A percentile compares a stretch with the other conserved stretches of the same genome.
Conservation (phyloP, 2,113 vertebrate species). For the Periophthalmus modestus region DNA sequence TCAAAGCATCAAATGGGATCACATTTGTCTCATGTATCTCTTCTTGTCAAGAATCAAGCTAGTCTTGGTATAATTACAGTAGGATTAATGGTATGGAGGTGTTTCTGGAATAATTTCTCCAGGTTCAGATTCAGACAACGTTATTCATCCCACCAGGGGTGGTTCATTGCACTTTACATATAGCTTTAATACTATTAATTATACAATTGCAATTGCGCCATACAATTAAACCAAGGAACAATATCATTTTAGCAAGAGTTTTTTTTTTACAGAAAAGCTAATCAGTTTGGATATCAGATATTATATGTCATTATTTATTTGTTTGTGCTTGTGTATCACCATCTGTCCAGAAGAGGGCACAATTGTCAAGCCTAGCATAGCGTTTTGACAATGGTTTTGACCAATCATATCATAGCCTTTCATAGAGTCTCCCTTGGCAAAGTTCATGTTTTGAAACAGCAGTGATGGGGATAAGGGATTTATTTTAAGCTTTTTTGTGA, state of each 20-base stretch:
- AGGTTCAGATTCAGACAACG: too few relatives aligned
- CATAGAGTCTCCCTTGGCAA: conserved; percentile 5
- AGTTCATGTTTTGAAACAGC: conserved; percentile 19
- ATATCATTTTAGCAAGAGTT: too few relatives aligned
- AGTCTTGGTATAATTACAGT: not conserved
- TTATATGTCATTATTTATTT: not conserved
- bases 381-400: not conserved
- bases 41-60: not conserved
- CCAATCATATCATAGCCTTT: conserved; percentile 26
- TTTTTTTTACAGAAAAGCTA: too few relatives aligned
- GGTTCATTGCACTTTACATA: not conserved
- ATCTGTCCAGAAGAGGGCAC: conserved; percentile 60
- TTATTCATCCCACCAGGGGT: too few relatives aligned
- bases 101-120: not conserved
- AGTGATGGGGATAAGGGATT: conserved; percentile 18
- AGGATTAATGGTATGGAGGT: not conserved
- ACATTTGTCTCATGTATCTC: not conserved
- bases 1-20: not conserved
- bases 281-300: too few relatives aligned
- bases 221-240: too few relatives aligned
- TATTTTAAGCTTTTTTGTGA: conserved; percentile 20
- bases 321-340: not conserved
- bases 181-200: too few relatives aligned
- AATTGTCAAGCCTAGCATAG: conserved; percentile 20
- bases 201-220: not conserved